Percentiles rank a stretch among this genome's conserved stretches.
phyloP scores from a whole-genome alignment of 2,888 invertebrate species.

The Heliconius hortense region DNA sequence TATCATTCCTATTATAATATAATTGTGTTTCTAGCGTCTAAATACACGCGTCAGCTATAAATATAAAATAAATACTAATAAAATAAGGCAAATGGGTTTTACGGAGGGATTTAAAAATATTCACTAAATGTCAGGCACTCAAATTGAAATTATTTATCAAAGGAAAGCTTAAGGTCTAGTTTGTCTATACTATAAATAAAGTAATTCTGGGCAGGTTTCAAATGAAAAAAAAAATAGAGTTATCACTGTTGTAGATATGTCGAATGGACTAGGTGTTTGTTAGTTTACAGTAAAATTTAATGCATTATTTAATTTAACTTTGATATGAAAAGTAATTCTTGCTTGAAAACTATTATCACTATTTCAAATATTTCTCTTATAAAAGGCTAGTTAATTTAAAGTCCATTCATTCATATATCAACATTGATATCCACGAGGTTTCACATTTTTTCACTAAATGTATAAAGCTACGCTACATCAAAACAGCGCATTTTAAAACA shows the following conservation, averaged over 20 bases:
- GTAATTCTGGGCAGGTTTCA: conserved; percentile 23
- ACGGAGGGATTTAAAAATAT: conserved; percentile 75
- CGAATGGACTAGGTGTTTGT: conserved; percentile 9
- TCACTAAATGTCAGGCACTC: conserved; percentile 71
- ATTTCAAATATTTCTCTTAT: not conserved
- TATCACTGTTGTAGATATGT: not conserved
- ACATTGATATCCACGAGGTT: not conserved
- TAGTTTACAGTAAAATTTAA: not conserved
- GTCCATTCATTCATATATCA: conserved; percentile 1
- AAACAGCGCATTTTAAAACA: conserved; percentile 32
- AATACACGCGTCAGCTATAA: conserved; percentile 51
- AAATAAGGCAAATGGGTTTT: conserved; percentile 78
- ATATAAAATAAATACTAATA: conserved; percentile 67
- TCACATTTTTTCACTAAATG: not conserved
- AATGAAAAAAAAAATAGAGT: not conserved
- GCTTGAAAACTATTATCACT: not conserved
- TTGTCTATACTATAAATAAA: conserved; percentile 32
- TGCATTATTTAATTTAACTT: not conserved
- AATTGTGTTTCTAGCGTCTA: conserved; percentile 61
- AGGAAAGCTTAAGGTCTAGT: conserved; percentile 51
- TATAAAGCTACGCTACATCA: conserved; percentile 27
- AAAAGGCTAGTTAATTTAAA: not conserved
- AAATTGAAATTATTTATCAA: conserved; percentile 66
- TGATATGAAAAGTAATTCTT: conserved; percentile 1
- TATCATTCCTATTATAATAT: conserved; percentile 47